Evolutionary conservation across 64 coral and sea anemone genomes (phyloP).

Genomic region (Stichodactyla mertensii): DNA sequence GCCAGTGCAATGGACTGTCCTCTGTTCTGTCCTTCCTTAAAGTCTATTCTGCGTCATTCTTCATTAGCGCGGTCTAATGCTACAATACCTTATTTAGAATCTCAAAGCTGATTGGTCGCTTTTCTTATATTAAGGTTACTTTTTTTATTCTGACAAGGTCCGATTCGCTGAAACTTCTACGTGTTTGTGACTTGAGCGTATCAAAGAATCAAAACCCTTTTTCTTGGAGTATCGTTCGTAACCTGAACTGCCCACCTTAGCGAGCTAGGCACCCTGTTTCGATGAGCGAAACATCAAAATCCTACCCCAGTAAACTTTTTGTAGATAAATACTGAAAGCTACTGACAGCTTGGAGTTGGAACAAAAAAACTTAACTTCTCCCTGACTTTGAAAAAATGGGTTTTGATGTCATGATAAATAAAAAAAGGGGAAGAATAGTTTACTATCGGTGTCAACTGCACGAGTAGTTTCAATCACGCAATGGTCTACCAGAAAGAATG

Average conservation of each 20-base stretch:
- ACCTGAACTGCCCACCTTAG: no score
- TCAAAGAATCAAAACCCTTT: not conserved
- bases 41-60: not conserved
- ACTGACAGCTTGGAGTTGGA: not conserved
- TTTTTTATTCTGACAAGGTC: conserved; percentile 2
- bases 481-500: not conserved
- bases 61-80: conserved; percentile 58
- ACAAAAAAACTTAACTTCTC: conserved; percentile 78
- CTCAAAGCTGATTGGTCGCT: conserved; percentile 44
- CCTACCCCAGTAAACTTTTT: not conserved
- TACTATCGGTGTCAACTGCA: not conserved
- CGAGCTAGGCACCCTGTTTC: no score
- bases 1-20: not conserved
- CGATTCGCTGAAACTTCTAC: conserved; percentile 46
- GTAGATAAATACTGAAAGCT: not conserved
- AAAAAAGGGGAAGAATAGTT: not conserved
- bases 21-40: not conserved
- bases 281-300: no score
- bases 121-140: conserved; percentile 19
- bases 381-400: conserved; percentile 71
- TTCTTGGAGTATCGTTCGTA: not conserved
- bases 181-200: conserved; percentile 22
- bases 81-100: conserved; percentile 57
- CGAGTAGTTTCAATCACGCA: not conserved
- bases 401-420: conserved; percentile 51